Evolutionary conservation across 2,113 vertebrate species (phyloP), one percentile per base, ranked within the genome.

Genomic region (Ailurus styani): DNA sequence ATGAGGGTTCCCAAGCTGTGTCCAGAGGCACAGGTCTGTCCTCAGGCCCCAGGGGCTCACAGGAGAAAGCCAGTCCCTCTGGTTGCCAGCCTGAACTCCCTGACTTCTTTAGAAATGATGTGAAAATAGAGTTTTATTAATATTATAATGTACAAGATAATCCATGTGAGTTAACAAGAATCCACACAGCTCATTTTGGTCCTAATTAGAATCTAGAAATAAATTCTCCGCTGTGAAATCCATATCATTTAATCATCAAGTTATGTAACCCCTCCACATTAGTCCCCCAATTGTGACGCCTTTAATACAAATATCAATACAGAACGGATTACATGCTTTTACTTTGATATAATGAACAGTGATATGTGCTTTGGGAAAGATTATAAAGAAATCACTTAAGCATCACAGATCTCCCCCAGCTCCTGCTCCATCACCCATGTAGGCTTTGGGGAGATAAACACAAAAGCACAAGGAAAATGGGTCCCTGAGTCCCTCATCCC

Each of bases 121-220:
- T 18, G 27, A 66, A 34, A 92, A 83, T 95, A 81, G 20, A 86
- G 14, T 90, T 96, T 92, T 87, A 91, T 87, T 97, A 95, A 84
- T 90, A 96, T 96, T 92, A 68, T 92, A 95, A 95, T 72, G 72
- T 93, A 93, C 40, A 73, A 95, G 81, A 91, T 96, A 97, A 97
- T 97, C 72, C 89, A 87, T n/a, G 40, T 81, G 93, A 42, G 68
- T 94, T 97, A 98, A 95, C 77, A 87, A 93, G 96, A 93, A 97
- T 84, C 47, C 55, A 72, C 77, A 93, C 37, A 62, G 72, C 52
- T 97, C 68, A 96, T 91, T 94, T 96, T 55, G n/a, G 89, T 82
- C 97, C 87, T 97, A 96, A 97, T 98, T 97, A 96, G 94, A 97
- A 97, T 87, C 91, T 93, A 93, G 96, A 97, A 97, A 93, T 95